These are phyloP conservation scores for Lagopus leucura DNA, from an alignment of 2,113 vertebrate genomes.

Conservation along the genomic window DNA sequence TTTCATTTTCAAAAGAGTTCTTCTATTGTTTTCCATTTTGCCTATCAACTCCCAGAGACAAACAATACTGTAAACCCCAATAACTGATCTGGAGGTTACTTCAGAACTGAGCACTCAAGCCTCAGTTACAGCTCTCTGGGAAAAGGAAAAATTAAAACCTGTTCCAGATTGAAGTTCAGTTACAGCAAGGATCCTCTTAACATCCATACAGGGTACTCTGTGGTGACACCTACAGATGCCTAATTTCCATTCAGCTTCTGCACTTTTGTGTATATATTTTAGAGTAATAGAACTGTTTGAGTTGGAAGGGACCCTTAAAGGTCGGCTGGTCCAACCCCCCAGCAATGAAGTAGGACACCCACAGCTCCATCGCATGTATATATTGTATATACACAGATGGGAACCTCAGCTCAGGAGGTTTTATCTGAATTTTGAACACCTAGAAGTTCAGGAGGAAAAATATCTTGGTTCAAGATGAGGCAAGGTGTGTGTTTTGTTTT, in stretches of 20 bases:
- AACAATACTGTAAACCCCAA: background rate
- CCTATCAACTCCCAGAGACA: background rate
- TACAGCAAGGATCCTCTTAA: background rate
- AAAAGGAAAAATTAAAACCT: background rate
- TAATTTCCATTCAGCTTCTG: background rate
- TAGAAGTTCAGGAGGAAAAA: background rate
- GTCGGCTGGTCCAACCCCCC: too few relatives aligned
- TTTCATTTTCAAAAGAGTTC: background rate
- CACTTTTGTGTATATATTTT: background rate
- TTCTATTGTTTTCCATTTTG: conserved; percentile 9
- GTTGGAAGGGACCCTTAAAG: too few relatives aligned
- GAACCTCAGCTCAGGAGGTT: background rate
- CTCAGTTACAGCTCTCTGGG: background rate
- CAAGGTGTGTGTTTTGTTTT: background rate
- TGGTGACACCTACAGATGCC: background rate
- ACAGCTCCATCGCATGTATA: too few relatives aligned
- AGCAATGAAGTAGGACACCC: too few relatives aligned
- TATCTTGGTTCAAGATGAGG: background rate
- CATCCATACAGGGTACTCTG: background rate
- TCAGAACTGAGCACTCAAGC: background rate
- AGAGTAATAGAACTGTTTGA: too few relatives aligned
- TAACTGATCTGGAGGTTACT: background rate
- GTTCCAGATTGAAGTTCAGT: background rate
- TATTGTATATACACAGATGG: background rate
- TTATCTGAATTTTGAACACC: background rate